phyloP scores from a whole-genome alignment of 2,888 invertebrate genomes.

The Drosophila cracens region DNA sequence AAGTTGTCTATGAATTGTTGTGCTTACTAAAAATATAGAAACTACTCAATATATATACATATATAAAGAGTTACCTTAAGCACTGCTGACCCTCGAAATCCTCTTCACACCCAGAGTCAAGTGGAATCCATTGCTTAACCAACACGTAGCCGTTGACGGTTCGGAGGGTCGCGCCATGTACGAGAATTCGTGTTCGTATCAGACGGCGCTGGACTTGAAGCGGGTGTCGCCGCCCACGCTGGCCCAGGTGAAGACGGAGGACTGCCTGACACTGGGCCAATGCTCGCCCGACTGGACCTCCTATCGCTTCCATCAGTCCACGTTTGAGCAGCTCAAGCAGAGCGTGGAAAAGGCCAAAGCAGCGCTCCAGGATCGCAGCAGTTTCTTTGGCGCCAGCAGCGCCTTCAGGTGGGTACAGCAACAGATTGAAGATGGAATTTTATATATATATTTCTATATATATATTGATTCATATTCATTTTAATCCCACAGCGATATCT shows the following conservation, averaged over 20 bases:
- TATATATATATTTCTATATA: not conserved
- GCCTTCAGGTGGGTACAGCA: slow-evolving; percentile 87
- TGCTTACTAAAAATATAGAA: not conserved
- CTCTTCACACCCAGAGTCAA: slow-evolving; percentile 72
- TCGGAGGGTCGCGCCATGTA: slow-evolving; percentile 87
- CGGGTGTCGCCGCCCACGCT: slow-evolving; percentile 87
- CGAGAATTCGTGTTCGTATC: slow-evolving; percentile 97
- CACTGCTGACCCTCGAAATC: not conserved
- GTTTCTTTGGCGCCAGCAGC: slow-evolving; percentile 89
- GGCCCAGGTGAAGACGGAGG: slow-evolving; percentile 86
- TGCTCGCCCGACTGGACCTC: slow-evolving; percentile 90
- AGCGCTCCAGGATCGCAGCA: slow-evolving; percentile 91
- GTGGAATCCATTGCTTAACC: slow-evolving; percentile 82
- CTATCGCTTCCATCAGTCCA: slow-evolving; percentile 93
- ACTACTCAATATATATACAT: not conserved
- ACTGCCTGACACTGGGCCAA: slow-evolving; percentile 85
- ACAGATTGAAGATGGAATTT: not conserved
- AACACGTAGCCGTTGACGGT: slow-evolving; percentile 71
- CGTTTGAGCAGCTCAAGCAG: slow-evolving; percentile 95
- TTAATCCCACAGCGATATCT: slow-evolving; percentile 81
- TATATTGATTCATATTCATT: not conserved
- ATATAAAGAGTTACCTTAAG: not conserved
- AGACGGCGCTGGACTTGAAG: slow-evolving; percentile 92
- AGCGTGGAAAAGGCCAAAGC: slow-evolving; percentile 96
- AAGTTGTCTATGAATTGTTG: not conserved